These are phyloP conservation scores for Limnodromus scolopaceus DNA, from an alignment of 2,797 vertebrate genomes.

Conservation along the genomic window DNA sequence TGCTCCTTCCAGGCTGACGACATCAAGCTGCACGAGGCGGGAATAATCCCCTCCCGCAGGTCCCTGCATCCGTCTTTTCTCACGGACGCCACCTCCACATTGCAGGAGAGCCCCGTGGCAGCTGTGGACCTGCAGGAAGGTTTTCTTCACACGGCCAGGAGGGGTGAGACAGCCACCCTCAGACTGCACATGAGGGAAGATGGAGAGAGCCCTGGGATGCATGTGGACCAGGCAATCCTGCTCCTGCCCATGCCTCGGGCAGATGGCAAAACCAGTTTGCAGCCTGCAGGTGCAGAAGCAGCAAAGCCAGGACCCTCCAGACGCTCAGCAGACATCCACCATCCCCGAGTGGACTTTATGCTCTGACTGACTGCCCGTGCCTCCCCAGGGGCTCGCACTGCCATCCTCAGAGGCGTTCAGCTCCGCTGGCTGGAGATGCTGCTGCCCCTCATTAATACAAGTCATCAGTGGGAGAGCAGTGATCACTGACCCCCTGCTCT, in stretches of 20 bases:
- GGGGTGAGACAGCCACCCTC: not conserved
- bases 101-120: not conserved
- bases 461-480: not conserved
- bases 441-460: not conserved
- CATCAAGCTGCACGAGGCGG: not conserved
- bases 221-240: not conserved
- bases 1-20: not conserved
- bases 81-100: not conserved
- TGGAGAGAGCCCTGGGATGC: not conserved
- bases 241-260: not conserved
- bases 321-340: not conserved
- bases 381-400: not conserved
- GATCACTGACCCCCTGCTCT: not conserved
- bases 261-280: not conserved
- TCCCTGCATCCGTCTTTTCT: not conserved
- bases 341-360: not conserved
- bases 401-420: fast-evolving
- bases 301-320: not conserved
- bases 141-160: not conserved
- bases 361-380: not conserved
- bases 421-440: not conserved
- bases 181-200: fast-evolving
- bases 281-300: not conserved
- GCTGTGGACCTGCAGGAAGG: not conserved
- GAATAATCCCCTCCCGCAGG: not conserved